Evolutionary conservation across 2,113 vertebrate species (phyloP).

Genomic region (Lamprologus speciosus): DNA sequence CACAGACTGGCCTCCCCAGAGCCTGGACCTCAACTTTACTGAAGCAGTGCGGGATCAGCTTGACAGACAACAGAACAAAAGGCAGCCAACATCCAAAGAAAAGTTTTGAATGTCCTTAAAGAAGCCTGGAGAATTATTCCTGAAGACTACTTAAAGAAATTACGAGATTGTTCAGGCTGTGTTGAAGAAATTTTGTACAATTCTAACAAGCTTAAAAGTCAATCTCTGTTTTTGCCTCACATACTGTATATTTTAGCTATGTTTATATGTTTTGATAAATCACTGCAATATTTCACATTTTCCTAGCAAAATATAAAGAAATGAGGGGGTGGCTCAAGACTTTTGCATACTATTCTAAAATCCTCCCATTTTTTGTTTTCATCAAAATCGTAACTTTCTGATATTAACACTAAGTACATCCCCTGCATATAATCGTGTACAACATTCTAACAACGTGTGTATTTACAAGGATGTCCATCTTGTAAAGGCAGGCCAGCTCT

Average conservation of each 20-base stretch:
- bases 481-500: slow-evolving; percentile 85
- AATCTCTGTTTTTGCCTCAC: not conserved
- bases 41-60: not conserved
- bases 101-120: not conserved
- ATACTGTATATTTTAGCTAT: not conserved
- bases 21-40: not conserved
- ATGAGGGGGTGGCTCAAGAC: not conserved
- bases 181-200: not conserved
- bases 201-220: not conserved
- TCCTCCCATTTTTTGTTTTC: not conserved
- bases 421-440: not conserved
- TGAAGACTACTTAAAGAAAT: not conserved
- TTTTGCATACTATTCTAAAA: not conserved
- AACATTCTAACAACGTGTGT: not conserved
- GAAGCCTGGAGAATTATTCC: not conserved
- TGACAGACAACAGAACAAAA: not conserved
- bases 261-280: not conserved
- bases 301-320: not conserved
- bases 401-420: not conserved
- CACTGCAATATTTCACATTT: not conserved
- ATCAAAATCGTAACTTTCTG: not conserved
- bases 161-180: not conserved
- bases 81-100: not conserved
- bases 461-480: slow-evolving; percentile 86
- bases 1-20: not conserved